phyloP scores from a whole-genome alignment of 2,113 vertebrate genomes.

The Paradoxurus hermaphroditus region DNA sequence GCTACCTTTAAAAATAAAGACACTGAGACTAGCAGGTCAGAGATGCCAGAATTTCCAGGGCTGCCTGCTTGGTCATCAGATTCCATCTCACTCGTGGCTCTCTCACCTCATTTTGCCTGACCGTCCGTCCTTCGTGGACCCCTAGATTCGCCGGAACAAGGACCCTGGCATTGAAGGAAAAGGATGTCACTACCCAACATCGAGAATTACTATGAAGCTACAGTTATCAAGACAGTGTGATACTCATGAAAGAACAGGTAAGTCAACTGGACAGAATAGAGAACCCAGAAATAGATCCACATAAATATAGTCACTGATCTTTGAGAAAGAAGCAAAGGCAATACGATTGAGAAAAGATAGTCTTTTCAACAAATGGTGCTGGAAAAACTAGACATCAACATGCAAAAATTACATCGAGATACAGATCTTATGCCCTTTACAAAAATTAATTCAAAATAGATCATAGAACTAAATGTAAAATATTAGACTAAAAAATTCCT shows the following conservation, averaged over 20 bases:
- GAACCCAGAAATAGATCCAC: neutral
- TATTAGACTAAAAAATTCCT: neutral
- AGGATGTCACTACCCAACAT: neutral
- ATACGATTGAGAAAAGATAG: neutral
- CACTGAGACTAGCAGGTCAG: too few relatives aligned
- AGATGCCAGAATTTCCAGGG: too few relatives aligned
- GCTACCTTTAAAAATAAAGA: too few relatives aligned
- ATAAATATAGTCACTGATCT: neutral
- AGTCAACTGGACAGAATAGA: neutral
- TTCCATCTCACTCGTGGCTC: too few relatives aligned
- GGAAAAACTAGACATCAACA: neutral
- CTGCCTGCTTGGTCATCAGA: too few relatives aligned
- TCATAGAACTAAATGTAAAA: neutral
- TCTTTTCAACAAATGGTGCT: neutral
- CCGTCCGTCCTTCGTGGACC: too few relatives aligned
- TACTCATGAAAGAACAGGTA: neutral
- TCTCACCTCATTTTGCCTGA: too few relatives aligned
- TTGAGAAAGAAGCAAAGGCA: neutral
- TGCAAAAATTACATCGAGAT: neutral
- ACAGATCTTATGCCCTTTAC: neutral
- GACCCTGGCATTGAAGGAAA: too few relatives aligned
- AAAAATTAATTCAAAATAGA: neutral
- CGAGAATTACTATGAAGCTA: neutral
- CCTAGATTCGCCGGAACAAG: too few relatives aligned
- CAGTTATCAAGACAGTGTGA: neutral